phyloP scores from a whole-genome alignment of 2,113 vertebrate genomes.

The Hippocampus mohnikei region DNA sequence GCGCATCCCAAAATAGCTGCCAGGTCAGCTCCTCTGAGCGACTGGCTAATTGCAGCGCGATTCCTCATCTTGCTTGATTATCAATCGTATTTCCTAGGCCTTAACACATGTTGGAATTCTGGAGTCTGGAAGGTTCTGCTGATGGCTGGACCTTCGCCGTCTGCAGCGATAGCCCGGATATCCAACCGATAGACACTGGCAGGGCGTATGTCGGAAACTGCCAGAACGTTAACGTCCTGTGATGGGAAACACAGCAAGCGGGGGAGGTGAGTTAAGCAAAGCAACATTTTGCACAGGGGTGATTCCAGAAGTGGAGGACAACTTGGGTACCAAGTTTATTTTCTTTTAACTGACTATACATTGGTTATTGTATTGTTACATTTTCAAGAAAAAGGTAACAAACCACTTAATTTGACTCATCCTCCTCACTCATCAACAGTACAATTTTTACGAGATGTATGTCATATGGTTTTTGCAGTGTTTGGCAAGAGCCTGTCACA shows the following conservation, averaged over 20 bases:
- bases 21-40: not conserved
- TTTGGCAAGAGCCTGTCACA: too few species aligned
- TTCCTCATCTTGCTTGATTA: not conserved
- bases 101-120: constrained; percentile 30
- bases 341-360: not conserved
- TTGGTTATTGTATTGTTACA: not conserved
- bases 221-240: constrained; percentile 54
- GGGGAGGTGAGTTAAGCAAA: not conserved
- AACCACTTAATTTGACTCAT: not conserved
- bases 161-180: constrained; percentile 51
- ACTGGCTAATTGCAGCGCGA: not conserved
- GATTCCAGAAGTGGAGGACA: not conserved
- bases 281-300: not conserved
- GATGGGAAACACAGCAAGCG: not conserved
- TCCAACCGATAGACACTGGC: constrained; percentile 64
- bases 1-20: too few species aligned
- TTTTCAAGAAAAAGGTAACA: not conserved
- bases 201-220: constrained; percentile 53
- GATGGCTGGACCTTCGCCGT: constrained; percentile 57
- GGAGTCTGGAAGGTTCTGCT: constrained; percentile 65
- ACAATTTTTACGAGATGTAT: not conserved
- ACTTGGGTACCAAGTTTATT: not conserved
- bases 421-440: not conserved
- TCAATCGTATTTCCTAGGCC: constrained; percentile 50
- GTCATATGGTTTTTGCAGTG: not conserved